A percentile compares a stretch with the other conserved stretches of the same genome.
Evolutionary conservation across 2,888 invertebrate species (phyloP).

Genomic region (Abscondita cerata): DNA sequence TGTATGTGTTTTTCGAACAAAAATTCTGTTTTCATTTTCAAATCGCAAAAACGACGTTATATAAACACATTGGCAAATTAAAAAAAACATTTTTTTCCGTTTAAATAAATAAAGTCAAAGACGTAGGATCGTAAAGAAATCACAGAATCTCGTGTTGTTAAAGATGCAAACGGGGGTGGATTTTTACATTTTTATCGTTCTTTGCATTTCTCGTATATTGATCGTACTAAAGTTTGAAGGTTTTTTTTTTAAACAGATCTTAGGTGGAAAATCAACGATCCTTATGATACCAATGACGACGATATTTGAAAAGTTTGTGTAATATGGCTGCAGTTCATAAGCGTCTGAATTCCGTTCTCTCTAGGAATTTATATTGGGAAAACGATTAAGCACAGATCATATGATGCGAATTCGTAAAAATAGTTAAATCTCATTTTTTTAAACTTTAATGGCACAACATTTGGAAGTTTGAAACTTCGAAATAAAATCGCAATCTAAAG

Average conservation of each 20-base stretch:
- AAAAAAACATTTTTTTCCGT: constrained; percentile 28
- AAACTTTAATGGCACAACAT: background rate
- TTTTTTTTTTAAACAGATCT: constrained; percentile 28
- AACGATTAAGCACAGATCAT: constrained; percentile 43
- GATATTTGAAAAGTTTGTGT: constrained; percentile 52
- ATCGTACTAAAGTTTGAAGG: constrained; percentile 15
- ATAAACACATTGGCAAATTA: constrained; percentile 21
- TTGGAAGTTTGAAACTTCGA: background rate
- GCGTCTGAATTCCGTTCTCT: constrained; percentile 47
- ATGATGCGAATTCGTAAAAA: constrained; percentile 18
- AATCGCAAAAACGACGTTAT: background rate
- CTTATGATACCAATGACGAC: constrained; percentile 28
- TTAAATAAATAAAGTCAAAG: constrained; percentile 22
- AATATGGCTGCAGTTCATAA: constrained; percentile 48
- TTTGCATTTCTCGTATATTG: constrained; percentile 13
- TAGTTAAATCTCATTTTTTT: constrained; percentile 7
- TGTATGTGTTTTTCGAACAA: too few species aligned
- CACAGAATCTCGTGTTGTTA: constrained; percentile 16
- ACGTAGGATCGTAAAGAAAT: constrained; percentile 15
- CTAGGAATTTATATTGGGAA: constrained; percentile 54
- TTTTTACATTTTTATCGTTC: constrained; percentile 26
- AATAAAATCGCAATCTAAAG: constrained; percentile 3
- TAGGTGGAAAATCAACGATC: constrained; percentile 24
- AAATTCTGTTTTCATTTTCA: too few species aligned
- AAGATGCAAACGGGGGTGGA: constrained; percentile 5